Base-by-base conservation (phyloP, 2,113 vertebrate species). In the Cichladusa arquata region DNA sequence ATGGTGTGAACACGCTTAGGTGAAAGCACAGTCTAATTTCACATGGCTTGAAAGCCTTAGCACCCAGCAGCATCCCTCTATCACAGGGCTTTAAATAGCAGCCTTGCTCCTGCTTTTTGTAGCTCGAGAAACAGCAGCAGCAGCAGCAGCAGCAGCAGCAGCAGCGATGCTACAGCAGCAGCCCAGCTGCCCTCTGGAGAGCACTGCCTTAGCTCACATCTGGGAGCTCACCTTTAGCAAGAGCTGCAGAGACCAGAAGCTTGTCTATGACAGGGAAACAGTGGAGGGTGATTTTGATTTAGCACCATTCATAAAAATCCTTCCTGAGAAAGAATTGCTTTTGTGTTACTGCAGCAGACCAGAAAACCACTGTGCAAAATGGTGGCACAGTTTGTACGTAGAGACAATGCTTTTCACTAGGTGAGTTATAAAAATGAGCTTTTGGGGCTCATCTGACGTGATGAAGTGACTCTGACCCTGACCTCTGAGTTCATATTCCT, bases 221-320 rank as follows among this genome's bases (percentile, higher is more conserved):
- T 66, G 81, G 64, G 70, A 91, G 38, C 14, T 88, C 93, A 95
- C 90, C 93, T 86, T 85, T 50, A 85, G 62, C 62, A 38, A 82
- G 40, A 25, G 40, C 74, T 62, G 40, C 50, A 51, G 66, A 42
- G 56, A 71, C 18, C 33, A 60, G 62, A 61, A 87, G 50, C 50
- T 69, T 1, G 2, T 34, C 74, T 66, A 13, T 0, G 10, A 54
- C 5, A 4, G 36, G 48, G 19, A 64, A 95, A 66, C 56, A 40
- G 65, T 1, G 6, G 48, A 5, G 2, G 24, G 48, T 1, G 2
- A 45, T 73, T 84, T 40, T 72, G 77, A 76, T 91, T 89, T 89
- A 85, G 60, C 4, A 2, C 50, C 89, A 54, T 87, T 82, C 84
- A 81, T 72, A 91, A 91, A 91, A 90, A 86, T 17, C 44, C 22